Evolutionary conservation across 2,113 vertebrate species (phyloP).

Genomic region (Neolamprologus fasciatus): DNA sequence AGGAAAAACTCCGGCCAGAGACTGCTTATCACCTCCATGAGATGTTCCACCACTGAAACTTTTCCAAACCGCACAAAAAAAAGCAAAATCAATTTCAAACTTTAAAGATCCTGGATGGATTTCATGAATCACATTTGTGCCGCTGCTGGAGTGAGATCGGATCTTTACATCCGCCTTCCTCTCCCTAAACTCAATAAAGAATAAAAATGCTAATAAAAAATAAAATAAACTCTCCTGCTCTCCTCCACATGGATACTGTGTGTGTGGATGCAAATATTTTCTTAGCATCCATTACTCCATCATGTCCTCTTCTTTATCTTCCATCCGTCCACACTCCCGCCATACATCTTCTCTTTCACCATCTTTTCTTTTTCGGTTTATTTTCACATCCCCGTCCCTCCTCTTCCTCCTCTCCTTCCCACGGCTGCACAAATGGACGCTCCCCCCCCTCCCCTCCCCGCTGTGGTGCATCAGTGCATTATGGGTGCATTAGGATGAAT

Average conservation of each 20-base stretch:
- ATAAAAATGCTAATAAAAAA: background rate
- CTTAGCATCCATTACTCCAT: background rate
- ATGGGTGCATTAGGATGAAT: constrained; percentile 38
- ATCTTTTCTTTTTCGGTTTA: background rate
- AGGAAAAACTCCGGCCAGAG: background rate
- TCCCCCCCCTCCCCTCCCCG: background rate
- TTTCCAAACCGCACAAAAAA: background rate
- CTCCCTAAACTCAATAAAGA: background rate
- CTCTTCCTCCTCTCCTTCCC: background rate
- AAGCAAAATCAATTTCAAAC: background rate
- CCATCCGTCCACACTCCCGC: background rate
- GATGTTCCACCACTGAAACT: background rate
- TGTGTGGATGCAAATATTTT: background rate
- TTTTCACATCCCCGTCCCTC: background rate
- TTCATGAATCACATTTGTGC: background rate
- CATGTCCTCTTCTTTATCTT: background rate
- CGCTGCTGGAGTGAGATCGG: background rate
- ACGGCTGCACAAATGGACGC: background rate
- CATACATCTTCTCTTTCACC: background rate
- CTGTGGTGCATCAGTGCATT: constrained; percentile 10
- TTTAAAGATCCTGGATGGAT: background rate
- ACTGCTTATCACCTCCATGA: background rate
- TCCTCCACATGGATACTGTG: background rate
- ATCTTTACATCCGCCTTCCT: background rate
- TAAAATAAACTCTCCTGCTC: background rate